Percentiles rank a stretch among this genome's conserved stretches.
These are phyloP conservation scores for Oligia strigilis DNA, from an alignment of 2,888 invertebrate genomes.

Conservation along the genomic window DNA sequence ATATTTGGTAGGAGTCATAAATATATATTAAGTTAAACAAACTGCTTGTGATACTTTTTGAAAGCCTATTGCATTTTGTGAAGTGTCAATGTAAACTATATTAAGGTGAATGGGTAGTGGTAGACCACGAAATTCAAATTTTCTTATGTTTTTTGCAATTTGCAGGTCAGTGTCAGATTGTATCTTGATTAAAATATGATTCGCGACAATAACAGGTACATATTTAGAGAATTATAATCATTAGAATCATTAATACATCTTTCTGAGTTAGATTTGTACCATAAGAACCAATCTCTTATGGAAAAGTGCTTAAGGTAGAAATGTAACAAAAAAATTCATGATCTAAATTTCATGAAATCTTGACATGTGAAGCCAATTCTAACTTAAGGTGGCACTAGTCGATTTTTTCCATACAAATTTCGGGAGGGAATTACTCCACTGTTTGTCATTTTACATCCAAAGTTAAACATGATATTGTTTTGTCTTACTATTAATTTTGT, in stretches of 20 bases:
- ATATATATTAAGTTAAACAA: slow-evolving; percentile 91
- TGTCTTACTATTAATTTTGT: too few species aligned
- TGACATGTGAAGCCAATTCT: neutral
- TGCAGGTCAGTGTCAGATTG: neutral
- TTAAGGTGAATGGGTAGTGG: neutral
- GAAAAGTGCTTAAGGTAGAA: too few species aligned
- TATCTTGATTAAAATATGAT: neutral
- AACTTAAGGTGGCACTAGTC: neutral
- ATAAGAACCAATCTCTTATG: too few species aligned
- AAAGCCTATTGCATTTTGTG: slow-evolving; percentile 34
- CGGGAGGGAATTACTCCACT: too few species aligned
- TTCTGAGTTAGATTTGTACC: too few species aligned
- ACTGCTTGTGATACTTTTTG: slow-evolving; percentile 33
- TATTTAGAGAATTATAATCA: too few species aligned
- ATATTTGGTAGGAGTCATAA: slow-evolving; percentile 91
- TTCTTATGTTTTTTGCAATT: neutral
- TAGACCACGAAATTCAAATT: neutral
- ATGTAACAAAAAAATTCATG: too few species aligned
- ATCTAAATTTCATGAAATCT: neutral
- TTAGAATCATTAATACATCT: too few species aligned
- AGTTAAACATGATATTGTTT: too few species aligned
- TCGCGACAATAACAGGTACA: neutral
- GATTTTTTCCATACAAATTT: too few species aligned
- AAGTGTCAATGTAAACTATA: slow-evolving; percentile 23
- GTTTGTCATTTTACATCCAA: too few species aligned